Evolutionary conservation across 2,113 vertebrate genomes (phyloP).

Genomic region (Pedetes capensis): DNA sequence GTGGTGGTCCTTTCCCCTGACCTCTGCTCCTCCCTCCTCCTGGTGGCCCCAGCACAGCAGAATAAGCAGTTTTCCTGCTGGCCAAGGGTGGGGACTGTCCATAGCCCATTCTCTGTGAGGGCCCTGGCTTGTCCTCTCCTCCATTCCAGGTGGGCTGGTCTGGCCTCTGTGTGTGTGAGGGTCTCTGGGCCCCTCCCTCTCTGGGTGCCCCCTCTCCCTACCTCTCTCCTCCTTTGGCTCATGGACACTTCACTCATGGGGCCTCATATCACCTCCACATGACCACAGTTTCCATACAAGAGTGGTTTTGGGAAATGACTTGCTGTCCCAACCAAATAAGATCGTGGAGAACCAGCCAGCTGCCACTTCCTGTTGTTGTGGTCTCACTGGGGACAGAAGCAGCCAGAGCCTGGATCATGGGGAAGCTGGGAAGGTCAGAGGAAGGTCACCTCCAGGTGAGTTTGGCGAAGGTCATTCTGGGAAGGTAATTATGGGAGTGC

Average conservation of each 20-base stretch:
- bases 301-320: neutral
- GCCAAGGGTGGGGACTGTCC: neutral
- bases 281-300: neutral
- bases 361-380: neutral
- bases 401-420: too few species aligned
- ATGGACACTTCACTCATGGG: neutral
- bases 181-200: neutral
- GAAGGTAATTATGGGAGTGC: too few species aligned
- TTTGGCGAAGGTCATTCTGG: too few species aligned
- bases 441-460: too few species aligned
- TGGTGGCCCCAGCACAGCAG: neutral
- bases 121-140: neutral
- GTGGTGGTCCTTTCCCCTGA: too few species aligned
- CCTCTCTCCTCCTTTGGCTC: neutral
- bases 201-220: neutral
- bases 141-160: neutral
- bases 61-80: too few species aligned
- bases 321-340: neutral
- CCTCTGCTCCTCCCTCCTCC: neutral
- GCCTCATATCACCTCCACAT: neutral
- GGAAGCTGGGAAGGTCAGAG: neutral
- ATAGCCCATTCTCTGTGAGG: neutral
- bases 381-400: neutral
- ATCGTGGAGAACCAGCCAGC: neutral
- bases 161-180: neutral